These are phyloP conservation scores for Stenodema calcarata DNA, from an alignment of 2,888 invertebrate species.

Conservation along the genomic window DNA sequence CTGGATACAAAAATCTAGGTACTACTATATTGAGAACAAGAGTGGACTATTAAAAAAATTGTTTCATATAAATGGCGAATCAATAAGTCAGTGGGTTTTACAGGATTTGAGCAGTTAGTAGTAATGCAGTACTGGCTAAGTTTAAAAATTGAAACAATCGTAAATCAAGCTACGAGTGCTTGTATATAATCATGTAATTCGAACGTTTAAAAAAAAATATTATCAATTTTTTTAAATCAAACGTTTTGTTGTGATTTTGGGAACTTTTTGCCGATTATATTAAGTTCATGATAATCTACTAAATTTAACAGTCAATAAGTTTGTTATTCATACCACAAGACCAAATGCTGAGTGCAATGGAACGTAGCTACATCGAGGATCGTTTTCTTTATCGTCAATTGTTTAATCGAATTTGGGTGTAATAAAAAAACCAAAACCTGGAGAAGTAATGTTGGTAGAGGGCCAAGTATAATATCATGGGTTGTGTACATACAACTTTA, in stretches of 20 bases:
- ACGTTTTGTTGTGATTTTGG: no score
- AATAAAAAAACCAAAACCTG: neutral
- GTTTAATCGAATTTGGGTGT: neutral
- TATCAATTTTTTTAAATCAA: no score
- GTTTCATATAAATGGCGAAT: neutral
- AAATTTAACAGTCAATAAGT: no score
- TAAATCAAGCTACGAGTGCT: no score
- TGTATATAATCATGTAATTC: no score
- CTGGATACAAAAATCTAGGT: neutral
- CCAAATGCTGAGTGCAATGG: neutral
- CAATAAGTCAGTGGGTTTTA: no score
- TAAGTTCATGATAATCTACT: no score
- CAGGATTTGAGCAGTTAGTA: neutral
- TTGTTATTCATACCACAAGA: conserved; percentile 9
- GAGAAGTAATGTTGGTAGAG: conserved; percentile 7
- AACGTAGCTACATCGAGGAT: neutral
- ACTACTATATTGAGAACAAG: neutral
- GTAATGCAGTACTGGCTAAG: conserved; percentile 38
- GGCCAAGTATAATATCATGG: neutral
- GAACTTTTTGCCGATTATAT: no score
- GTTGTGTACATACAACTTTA: neutral
- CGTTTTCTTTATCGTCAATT: neutral
- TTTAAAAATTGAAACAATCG: neutral
- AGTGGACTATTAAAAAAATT: neutral
- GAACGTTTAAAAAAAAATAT: no score